A percentile compares a stretch with the other conserved stretches of the same genome.
Evolutionary conservation across 2,888 invertebrate species (phyloP).

Genomic region (Ypsolopha scabrella): DNA sequence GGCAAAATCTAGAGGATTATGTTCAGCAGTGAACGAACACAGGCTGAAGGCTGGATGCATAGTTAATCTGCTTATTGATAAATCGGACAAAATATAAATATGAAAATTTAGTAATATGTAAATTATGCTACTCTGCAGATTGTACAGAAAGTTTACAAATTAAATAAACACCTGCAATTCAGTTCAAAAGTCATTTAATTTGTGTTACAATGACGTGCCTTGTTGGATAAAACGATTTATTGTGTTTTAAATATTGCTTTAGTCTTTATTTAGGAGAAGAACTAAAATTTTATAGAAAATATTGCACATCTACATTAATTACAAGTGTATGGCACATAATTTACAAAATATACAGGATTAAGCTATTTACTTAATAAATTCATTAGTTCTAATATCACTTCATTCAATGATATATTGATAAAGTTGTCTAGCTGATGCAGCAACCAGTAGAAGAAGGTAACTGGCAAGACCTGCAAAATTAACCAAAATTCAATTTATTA

Average conservation of each 20-base stretch:
- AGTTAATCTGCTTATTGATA: background rate
- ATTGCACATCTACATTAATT: conserved; percentile 57
- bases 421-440: conserved; percentile 34
- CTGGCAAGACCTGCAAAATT: conserved; percentile 37
- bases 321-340: conserved; percentile 64
- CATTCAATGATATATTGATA: conserved; percentile 19
- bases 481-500: conserved; percentile 7
- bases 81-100: no score
- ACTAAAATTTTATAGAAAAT: conserved; percentile 50
- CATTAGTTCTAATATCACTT: conserved; percentile 63
- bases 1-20: no score
- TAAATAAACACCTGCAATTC: background rate
- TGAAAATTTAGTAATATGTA: no score
- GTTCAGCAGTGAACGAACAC: no score
- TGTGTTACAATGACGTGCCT: conserved; percentile 47
- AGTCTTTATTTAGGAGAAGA: conserved; percentile 26
- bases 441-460: conserved; percentile 36
- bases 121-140: no score
- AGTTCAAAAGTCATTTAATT: conserved; percentile 38
- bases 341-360: conserved; percentile 68
- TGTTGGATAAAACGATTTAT: conserved; percentile 54
- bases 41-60: no score
- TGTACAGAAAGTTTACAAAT: no score
- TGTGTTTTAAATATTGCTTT: conserved; percentile 57
- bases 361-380: conserved; percentile 36